Base-by-base conservation (phyloP, 2,888 invertebrate species). In the Auanema freiburgensis region DNA sequence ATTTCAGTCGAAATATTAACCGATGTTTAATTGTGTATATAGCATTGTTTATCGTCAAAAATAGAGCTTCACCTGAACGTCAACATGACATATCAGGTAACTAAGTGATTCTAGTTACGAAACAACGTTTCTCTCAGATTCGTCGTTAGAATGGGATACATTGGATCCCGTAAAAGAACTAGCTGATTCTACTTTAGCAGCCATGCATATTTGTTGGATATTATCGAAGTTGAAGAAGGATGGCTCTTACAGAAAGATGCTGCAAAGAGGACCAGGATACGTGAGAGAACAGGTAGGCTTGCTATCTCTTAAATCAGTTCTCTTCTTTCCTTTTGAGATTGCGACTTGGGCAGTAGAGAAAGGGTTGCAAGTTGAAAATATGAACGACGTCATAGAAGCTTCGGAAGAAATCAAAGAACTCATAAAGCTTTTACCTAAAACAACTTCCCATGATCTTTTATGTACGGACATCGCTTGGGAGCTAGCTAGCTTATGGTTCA, bases 381-480 rank as follows among this genome's bases (percentile, higher is more conserved):
- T n/a, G 52, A n/a, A 21, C 6, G 62, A 56, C 5, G 43, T 62
- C 14, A 14, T 41, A 2, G 41, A 46, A 3, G 10, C 43, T 4
- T 1, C 52, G 0, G 23, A 18, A 10, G 57, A 57, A 16, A 21
- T 16, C 14, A 40, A 18, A 10, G 16, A 12, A 14, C 23, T 60
- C 18, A 40, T 42, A 14, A 49, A 60, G 24, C 49, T 60, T 12
- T 33, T 44, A 42, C 33, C 63, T 16, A 49, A 58, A 43, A 51
- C 41, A 16, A 42, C 51, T 6, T 44, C 52, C 21, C 25, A 43
- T 14, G 41, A 57, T 21, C 42, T 24, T 16, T 12, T 62, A 5
- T 49, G 71, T 54, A 53, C 70, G 65, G 79, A 79, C 58, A 66
- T 74, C 5, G 67, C 65, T 46, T 79, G 79, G 79, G 78, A 79